phyloP scores from a whole-genome alignment of 2,797 vertebrate species.

The Pseudocheirus occidentalis region DNA sequence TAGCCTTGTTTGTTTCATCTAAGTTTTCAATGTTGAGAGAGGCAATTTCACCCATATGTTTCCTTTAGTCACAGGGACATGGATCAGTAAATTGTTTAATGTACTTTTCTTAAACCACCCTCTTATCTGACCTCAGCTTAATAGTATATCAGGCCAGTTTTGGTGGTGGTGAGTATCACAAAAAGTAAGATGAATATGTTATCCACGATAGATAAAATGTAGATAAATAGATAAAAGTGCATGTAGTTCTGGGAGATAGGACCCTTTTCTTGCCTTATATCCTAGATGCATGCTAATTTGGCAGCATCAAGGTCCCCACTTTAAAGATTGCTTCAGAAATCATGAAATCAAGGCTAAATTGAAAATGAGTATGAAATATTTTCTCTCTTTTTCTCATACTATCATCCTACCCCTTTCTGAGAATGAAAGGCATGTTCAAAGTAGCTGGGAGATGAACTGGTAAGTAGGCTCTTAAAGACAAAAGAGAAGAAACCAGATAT shows the following conservation, averaged over 20 bases:
- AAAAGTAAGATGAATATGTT: constrained; percentile 38
- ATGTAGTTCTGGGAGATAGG: constrained; percentile 56
- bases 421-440: constrained; percentile 39
- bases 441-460: constrained; percentile 1
- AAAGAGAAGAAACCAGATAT: neutral
- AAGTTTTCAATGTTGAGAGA: constrained; percentile 71
- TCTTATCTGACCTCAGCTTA: constrained; percentile 71
- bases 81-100: constrained; percentile 73
- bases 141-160: constrained; percentile 65
- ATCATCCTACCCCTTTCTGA: constrained; percentile 44
- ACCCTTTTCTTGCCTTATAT: constrained; percentile 66
- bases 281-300: constrained; percentile 51
- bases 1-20: constrained; percentile 62
- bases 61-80: constrained; percentile 71
- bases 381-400: neutral
- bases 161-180: constrained; percentile 60
- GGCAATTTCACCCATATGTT: constrained; percentile 69
- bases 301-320: constrained; percentile 69
- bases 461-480: constrained; percentile 30
- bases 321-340: constrained; percentile 66
- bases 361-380: constrained; percentile 36
- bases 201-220: constrained; percentile 68
- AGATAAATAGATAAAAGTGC: neutral
- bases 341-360: constrained; percentile 69
- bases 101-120: constrained; percentile 71